Evolutionary conservation across 2,797 vertebrate species (phyloP).

Genomic region (Lacerta agilis): DNA sequence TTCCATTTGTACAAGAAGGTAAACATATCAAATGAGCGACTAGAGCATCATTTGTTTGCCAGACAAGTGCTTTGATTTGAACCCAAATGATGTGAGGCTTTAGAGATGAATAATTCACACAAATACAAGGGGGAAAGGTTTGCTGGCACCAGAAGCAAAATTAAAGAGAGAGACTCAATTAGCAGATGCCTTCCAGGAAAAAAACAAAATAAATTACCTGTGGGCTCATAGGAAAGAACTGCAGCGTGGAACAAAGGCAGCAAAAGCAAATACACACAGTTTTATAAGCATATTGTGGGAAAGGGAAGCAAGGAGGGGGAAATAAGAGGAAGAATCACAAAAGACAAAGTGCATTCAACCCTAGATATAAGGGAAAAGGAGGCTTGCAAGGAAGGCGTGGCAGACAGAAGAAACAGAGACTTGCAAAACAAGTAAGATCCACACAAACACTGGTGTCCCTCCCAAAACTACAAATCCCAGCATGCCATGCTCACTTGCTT

Average conservation of each 20-base stretch:
- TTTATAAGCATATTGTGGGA: slow-evolving; percentile 48
- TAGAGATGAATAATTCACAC: slow-evolving; percentile 46
- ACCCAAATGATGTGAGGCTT: slow-evolving; percentile 39
- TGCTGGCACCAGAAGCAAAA: slow-evolving; percentile 39
- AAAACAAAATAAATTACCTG: slow-evolving; percentile 74
- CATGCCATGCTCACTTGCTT: neutral
- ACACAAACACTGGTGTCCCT: neutral
- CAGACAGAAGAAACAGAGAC: slow-evolving; percentile 8
- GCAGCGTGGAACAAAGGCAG: slow-evolving; percentile 72
- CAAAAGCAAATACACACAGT: slow-evolving; percentile 59
- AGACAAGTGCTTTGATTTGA: slow-evolving; percentile 62
- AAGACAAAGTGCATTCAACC: slow-evolving; percentile 36
- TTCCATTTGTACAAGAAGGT: neutral
- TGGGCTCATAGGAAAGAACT: slow-evolving; percentile 60
- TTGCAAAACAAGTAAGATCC: neutral
- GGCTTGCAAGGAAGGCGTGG: neutral
- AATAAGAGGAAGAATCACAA: slow-evolving; percentile 49
- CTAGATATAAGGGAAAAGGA: neutral
- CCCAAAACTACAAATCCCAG: slow-evolving; percentile 15
- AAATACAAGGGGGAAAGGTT: slow-evolving; percentile 50
- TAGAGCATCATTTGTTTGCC: slow-evolving; percentile 35
- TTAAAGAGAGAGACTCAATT: slow-evolving; percentile 43
- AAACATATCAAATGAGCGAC: slow-evolving; percentile 28
- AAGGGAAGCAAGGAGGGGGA: slow-evolving; percentile 43
- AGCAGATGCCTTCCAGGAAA: slow-evolving; percentile 53